Base-by-base conservation (phyloP, 2,113 vertebrate species). In the Paralichthys olivaceus region DNA sequence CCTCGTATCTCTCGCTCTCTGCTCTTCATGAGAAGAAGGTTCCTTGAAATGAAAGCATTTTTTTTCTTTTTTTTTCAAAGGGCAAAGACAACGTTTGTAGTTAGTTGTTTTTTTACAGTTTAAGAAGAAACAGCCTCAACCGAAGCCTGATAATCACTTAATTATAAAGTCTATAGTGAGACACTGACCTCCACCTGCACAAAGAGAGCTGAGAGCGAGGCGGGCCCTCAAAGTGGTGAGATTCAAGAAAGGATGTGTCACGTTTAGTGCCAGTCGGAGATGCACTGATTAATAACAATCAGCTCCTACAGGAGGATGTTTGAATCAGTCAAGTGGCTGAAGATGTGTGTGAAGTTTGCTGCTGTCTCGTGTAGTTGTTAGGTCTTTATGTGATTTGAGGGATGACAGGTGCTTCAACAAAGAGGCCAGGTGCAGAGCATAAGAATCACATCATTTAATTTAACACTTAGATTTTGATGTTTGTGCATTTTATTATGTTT, bases 41-140 rank as follows among this genome's bases (percentile, higher is more conserved):
- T 72, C 67, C n/a, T 72, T 72, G 14, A 77, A 86, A 86, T 75
- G 28, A 26, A 28, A 23, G n/a, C 49, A 17, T 29, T 15, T 63
- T 7, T 77, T 61, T 17, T 22, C 29, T 54, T 17, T 26, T 37
- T 20, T 59, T n/a, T 34, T n/a, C 37, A 17, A 49, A 57, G 53
- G 28, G 23, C 34, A 60, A 72, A 63, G 51, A 32, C 66, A 28
- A 1, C 53, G 47, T 79, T 75, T 72, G 7, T 80, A 63, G 15
- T 77, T 78, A 67, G 19, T 77, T 56, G 0, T n/a, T 61, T 77
- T 7, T 58, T 54, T 45, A 40, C 62, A 54, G 34, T 82, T 62
- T 32, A 47, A 82, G 47, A 69, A 22, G 53, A 55, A 23, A 25
- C 45, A 20, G 19, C 14, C 4, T 49, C 45, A 17, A 15, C 17